These are phyloP conservation scores for Ailuropoda melanoleuca DNA, from an alignment of 2,113 vertebrate genomes.

Conservation along the genomic window DNA sequence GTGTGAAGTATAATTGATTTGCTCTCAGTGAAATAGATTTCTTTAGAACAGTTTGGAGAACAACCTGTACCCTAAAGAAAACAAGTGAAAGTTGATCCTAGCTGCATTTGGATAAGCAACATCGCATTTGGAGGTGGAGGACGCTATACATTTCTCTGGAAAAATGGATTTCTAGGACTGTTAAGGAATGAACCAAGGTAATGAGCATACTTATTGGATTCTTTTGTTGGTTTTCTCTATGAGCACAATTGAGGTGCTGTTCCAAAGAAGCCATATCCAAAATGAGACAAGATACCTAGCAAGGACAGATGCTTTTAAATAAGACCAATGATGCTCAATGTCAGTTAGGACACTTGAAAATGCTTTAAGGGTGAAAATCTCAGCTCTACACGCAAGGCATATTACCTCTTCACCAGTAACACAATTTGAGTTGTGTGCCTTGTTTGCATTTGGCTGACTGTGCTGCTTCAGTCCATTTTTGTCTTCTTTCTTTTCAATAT, in stretches of 20 bases:
- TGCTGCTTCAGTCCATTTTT: not conserved
- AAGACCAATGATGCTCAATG: not conserved
- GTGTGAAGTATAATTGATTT: not conserved
- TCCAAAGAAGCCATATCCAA: not conserved
- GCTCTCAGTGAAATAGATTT: not conserved
- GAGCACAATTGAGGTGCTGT: not conserved
- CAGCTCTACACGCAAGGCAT: not conserved
- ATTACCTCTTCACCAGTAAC: not conserved
- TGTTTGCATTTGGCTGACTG: slow-evolving; percentile 40
- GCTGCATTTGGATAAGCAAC: not conserved
- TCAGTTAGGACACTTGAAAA: not conserved
- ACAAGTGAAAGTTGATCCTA: not conserved
- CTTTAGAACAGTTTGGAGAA: not conserved
- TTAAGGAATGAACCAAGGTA: not conserved
- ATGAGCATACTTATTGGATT: not conserved
- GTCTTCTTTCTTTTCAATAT: not conserved
- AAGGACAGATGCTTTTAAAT: not conserved
- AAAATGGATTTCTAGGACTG: not conserved
- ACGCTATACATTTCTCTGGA: not conserved
- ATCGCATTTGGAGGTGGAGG: not conserved
- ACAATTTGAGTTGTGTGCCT: not conserved
- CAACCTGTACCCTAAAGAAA: not conserved
- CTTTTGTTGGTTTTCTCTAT: not conserved
- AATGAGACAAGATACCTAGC: not conserved
- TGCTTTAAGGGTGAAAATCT: not conserved